phyloP scores from a whole-genome alignment of 2,113 vertebrate genomes.

The Geococcyx californianus region DNA sequence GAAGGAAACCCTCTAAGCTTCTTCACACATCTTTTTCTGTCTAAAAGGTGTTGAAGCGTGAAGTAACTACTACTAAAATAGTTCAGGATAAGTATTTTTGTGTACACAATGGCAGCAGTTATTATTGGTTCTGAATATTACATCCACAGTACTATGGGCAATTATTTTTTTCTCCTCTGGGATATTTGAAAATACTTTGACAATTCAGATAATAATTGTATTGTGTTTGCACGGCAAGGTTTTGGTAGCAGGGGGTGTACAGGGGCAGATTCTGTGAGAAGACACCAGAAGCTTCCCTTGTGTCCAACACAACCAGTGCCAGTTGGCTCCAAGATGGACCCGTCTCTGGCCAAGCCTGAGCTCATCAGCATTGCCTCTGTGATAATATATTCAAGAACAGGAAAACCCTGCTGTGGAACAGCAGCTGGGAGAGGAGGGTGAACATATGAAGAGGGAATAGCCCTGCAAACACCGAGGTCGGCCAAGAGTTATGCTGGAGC shows the following conservation, averaged over 20 bases:
- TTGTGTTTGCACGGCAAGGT: background rate
- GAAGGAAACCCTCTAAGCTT: background rate
- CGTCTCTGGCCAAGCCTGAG: background rate
- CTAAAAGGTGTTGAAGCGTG: background rate
- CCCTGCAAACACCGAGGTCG: background rate
- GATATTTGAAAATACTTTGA: background rate
- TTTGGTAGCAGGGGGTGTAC: background rate
- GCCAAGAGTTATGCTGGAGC: accelerated
- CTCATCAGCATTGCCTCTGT: background rate
- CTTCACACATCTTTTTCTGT: background rate
- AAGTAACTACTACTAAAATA: background rate
- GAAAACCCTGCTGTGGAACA: background rate
- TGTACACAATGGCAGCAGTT: background rate
- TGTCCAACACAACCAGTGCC: background rate
- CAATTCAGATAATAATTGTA: background rate
- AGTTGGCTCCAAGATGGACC: background rate
- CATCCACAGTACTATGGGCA: accelerated
- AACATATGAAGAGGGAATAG: background rate
- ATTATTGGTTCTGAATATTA: background rate
- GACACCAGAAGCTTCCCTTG: background rate
- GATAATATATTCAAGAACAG: background rate
- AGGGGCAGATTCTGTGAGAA: background rate
- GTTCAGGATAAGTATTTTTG: background rate
- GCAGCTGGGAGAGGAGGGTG: background rate
- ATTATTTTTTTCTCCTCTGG: background rate